These are phyloP conservation scores for Neogale vison DNA, from an alignment of 2,113 vertebrate genomes.

Conservation along the genomic window DNA sequence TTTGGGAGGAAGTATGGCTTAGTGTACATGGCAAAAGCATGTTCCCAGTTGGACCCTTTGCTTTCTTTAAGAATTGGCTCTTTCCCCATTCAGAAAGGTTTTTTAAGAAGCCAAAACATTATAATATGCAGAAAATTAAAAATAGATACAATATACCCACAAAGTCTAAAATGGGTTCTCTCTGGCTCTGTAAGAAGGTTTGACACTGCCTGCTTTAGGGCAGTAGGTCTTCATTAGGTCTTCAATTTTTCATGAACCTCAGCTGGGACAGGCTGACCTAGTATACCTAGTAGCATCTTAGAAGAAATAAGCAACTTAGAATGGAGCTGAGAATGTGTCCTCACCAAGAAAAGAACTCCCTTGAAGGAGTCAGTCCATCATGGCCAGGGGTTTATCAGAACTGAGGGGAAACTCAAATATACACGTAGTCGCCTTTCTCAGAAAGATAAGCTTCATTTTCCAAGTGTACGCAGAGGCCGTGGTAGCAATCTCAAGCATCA, in stretches of 20 bases:
- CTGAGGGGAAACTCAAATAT: background rate
- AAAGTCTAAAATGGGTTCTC: background rate
- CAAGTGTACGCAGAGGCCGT: background rate
- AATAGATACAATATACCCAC: background rate
- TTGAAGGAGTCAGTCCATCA: background rate
- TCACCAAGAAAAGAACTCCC: background rate
- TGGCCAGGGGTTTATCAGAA: background rate
- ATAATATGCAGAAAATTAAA: background rate
- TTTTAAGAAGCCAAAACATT: background rate
- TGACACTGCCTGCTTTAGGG: background rate
- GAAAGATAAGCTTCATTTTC: background rate
- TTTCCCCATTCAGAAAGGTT: background rate
- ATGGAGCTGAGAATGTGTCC: background rate
- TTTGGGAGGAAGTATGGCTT: too few relatives aligned
- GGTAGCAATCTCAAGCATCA: background rate
- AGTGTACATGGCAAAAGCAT: background rate
- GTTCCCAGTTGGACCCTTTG: background rate
- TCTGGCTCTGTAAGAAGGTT: background rate
- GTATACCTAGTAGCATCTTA: background rate
- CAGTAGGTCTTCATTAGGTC: background rate
- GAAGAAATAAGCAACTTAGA: background rate
- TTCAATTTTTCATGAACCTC: background rate
- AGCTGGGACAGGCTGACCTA: background rate
- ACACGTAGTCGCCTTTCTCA: background rate
- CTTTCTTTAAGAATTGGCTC: background rate